Percentiles rank a stretch among this genome's conserved stretches.
Conservation (phyloP, 2,113 vertebrate genomes). For the Apodemus speciosus region DNA sequence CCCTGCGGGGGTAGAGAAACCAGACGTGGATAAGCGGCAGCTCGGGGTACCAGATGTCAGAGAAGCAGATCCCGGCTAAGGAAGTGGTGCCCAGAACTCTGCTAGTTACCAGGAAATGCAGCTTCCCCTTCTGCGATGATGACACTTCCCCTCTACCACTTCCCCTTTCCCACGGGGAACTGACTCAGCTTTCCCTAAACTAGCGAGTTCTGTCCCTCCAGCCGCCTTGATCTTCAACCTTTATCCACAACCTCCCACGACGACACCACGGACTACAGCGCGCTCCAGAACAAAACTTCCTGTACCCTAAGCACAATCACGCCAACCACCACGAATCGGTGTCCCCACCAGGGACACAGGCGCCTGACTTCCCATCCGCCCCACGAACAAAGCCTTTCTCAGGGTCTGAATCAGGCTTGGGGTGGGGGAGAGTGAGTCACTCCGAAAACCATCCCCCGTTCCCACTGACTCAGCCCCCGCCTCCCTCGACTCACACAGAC, state of each 20-base stretch:
- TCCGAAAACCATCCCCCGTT: slow-evolving; percentile 73
- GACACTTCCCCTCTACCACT: slow-evolving; percentile 79
- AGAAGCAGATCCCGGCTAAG: slow-evolving; percentile 12
- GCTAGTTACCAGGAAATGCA: slow-evolving; percentile 77
- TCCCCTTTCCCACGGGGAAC: slow-evolving; percentile 82
- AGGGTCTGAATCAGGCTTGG: slow-evolving; percentile 76
- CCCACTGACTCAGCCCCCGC: slow-evolving; percentile 81
- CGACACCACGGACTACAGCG: neutral
- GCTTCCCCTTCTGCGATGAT: slow-evolving; percentile 78
- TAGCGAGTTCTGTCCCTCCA: slow-evolving; percentile 30
- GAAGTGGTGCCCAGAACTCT: slow-evolving; percentile 58
- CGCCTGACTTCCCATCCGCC: slow-evolving; percentile 10
- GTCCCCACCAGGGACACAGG: slow-evolving; percentile 15
- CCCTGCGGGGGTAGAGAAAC: neutral
- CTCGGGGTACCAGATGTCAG: neutral
- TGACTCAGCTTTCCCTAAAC: slow-evolving; percentile 80
- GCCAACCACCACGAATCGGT: neutral
- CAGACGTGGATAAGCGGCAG: neutral
- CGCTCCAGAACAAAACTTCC: slow-evolving; percentile 64
- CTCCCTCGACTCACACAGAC: slow-evolving; percentile 75
- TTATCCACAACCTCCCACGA: slow-evolving; percentile 17
- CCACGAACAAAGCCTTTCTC: slow-evolving; percentile 59
- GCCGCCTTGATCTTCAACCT: slow-evolving; percentile 41
- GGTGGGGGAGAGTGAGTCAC: slow-evolving; percentile 75
- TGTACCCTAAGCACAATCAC: slow-evolving; percentile 35